Base-by-base conservation (phyloP, 2,888 invertebrate species). In the Chaitophorus viminalis region DNA sequence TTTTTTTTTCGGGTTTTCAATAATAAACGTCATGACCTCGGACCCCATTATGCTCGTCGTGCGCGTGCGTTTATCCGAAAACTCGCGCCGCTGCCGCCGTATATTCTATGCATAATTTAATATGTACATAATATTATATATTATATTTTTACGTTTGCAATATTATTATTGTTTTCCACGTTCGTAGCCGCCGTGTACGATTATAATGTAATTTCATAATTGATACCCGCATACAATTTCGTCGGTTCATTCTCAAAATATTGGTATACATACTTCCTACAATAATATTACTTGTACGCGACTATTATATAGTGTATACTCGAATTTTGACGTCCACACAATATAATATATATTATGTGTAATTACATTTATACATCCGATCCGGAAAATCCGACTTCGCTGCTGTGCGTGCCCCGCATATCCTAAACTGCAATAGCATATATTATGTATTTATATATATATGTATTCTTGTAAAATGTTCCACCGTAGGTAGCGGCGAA, bases 401-500 rank as follows among this genome's bases (percentile, higher is more conserved):
- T 6, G 54, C 77, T 31, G 25, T 17, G 21, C 11, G 21, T 25
- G 8, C 33, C 33, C 29, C 54, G 14, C 54, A 31, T 77, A 36
- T 5, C 9, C 11, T 9, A 9, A 46, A 5, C 46, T 1, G 9
- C 9, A 46, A 9, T n/a, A 36, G 3, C 36, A 14, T 52, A 17
- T 17, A 52, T 5, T 68, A 68, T 25, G n/a, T 65, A 65, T 31
- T 18, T 77, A 52, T 77, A 46, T 39, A 11, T 70, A 31, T 31
- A n/a, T n/a, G n/a, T 3, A 29, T 4, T 1, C 11, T 21, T 72
- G 18, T 18, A 18, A 18, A 17, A 18, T 65, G 60, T 79, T 39
- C 54, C 36, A 29, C 29, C 79, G 79, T 79, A 65, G 65, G 65
- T 65, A 65, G 79, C 65, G 39, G 65, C 39, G 39, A 39, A 65